phyloP scores from a whole-genome alignment of 35 echinoderm and acorn worm species.

The Strongylocentrotus purpuratus region DNA sequence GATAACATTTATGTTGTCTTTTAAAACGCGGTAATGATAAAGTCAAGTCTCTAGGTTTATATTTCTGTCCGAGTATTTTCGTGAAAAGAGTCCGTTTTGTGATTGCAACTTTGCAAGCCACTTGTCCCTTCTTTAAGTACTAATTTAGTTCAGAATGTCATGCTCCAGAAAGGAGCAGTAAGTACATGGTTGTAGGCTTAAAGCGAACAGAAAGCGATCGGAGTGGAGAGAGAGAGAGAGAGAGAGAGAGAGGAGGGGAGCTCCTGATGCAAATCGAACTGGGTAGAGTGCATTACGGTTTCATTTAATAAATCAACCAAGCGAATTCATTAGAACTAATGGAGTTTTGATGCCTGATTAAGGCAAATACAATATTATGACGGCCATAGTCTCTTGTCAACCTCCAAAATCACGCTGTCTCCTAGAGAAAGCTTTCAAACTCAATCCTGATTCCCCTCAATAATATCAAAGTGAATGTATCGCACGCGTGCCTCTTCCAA shows the following conservation, averaged over 20 bases:
- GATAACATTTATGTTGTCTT: background rate
- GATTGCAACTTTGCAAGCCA: background rate
- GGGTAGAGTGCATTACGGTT: slow-evolving; percentile 14
- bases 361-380: slow-evolving; percentile 30
- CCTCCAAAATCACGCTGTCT: slow-evolving; percentile 11
- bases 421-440: background rate
- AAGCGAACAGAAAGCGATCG: background rate
- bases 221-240: background rate
- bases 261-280: slow-evolving; percentile 21
- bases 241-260: background rate
- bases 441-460: background rate
- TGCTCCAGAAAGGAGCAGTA: background rate
- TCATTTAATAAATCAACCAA: slow-evolving; percentile 36
- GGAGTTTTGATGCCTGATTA: slow-evolving; percentile 31
- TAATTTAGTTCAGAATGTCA: slow-evolving; percentile 19
- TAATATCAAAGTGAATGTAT: slow-evolving; percentile 1
- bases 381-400: background rate
- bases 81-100: background rate
- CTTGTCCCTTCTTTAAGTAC: background rate
- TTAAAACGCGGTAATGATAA: no score
- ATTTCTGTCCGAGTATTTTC: no score
- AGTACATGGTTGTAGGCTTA: background rate
- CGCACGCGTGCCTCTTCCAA: slow-evolving; percentile 7
- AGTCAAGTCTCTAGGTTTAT: background rate
- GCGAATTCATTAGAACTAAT: slow-evolving; percentile 23